Percentiles rank a stretch among this genome's conserved stretches.
These are phyloP conservation scores for Pterois miles DNA, from an alignment of 2,797 vertebrate species.

Conservation along the genomic window DNA sequence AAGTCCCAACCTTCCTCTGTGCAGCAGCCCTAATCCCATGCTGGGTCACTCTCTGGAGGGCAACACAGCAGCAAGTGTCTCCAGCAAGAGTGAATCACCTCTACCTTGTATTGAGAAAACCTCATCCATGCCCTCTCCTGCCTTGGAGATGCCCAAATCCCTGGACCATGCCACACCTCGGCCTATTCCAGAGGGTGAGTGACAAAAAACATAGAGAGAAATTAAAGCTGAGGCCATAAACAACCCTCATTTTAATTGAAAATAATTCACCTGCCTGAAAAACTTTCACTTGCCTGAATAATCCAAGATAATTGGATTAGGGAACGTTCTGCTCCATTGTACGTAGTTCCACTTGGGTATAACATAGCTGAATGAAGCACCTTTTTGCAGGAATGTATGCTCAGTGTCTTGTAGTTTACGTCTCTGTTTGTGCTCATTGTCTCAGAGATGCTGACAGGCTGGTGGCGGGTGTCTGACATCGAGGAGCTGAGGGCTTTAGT, in stretches of 20 bases:
- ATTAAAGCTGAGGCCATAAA: background rate
- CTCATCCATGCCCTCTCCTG: conserved; percentile 80
- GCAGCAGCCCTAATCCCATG: conserved; percentile 88
- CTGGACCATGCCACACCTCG: conserved; percentile 89
- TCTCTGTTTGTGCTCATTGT: conserved; percentile 43
- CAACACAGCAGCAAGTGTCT: conserved; percentile 87
- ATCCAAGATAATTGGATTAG: conserved; percentile 56
- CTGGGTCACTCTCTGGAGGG: conserved; percentile 88
- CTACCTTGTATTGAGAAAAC: conserved; percentile 88
- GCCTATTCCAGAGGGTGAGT: conserved; percentile 94
- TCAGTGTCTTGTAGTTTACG: conserved; percentile 29
- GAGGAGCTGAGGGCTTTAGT: conserved; percentile 92
- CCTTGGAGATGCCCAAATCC: conserved; percentile 90
- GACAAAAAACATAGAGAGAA: conserved; percentile 1
- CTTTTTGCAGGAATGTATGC: conserved; percentile 29
- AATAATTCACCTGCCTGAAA: conserved; percentile 41
- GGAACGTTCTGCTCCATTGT: conserved; percentile 46
- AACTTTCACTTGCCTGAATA: conserved; percentile 54
- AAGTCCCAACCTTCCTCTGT: conserved; percentile 88
- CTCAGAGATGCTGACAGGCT: conserved; percentile 94
- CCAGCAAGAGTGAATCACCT: conserved; percentile 94
- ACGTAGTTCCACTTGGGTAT: conserved; percentile 31
- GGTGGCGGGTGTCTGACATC: conserved; percentile 97
- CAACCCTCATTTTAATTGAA: conserved; percentile 15
- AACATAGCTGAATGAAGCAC: conserved; percentile 28